phyloP scores from a whole-genome alignment of 2,797 vertebrate species.

The Salmo trutta region DNA sequence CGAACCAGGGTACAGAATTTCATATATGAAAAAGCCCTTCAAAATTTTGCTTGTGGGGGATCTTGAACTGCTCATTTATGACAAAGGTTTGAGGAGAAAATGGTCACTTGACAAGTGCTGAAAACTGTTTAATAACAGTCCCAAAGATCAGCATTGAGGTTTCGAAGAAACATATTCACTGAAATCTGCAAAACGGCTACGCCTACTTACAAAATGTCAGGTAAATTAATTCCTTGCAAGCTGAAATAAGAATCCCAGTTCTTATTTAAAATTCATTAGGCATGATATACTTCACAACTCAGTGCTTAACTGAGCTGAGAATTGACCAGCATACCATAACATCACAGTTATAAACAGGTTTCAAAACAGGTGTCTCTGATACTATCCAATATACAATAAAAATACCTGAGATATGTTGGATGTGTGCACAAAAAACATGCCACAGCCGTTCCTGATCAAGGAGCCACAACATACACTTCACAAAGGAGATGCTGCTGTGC shows the following conservation, averaged over 20 bases:
- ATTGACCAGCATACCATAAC: not conserved
- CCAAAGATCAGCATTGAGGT: not conserved
- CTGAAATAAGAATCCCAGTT: constrained; percentile 54
- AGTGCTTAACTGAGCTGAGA: not conserved
- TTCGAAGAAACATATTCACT: constrained; percentile 4
- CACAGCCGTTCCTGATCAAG: not conserved
- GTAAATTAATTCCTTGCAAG: constrained; percentile 66
- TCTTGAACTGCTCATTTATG: not conserved
- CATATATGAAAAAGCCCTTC: not conserved
- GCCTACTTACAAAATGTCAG: constrained; percentile 71
- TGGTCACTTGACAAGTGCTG: not conserved
- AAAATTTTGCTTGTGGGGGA: not conserved
- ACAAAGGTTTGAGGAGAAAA: not conserved
- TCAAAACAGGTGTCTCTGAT: not conserved
- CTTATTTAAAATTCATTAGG: constrained; percentile 18
- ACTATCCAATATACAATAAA: not conserved
- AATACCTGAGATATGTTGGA: not conserved
- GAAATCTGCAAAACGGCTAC: constrained; percentile 11
- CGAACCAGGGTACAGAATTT: no score
- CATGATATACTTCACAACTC: not conserved
- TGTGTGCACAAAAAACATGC: not conserved
- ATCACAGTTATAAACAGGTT: constrained; percentile 1
- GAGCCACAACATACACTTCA: not conserved
- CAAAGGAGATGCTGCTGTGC: not conserved
- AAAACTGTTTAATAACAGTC: not conserved